Evolutionary conservation across 2,113 vertebrate genomes (phyloP).

Genomic region (Excalfactoria chinensis): DNA sequence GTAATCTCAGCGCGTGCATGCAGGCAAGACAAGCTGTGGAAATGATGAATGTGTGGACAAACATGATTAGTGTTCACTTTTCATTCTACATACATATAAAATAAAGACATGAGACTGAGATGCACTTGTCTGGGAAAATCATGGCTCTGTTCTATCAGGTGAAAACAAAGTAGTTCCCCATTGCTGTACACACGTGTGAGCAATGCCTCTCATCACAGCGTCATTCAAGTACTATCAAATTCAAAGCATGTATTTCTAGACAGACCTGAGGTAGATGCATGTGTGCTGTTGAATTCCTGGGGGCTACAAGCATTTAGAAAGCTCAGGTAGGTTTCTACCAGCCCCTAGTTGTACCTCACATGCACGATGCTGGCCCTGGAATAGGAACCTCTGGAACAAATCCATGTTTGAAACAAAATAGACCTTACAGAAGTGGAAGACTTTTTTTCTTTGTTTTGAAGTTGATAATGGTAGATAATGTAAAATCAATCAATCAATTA

Average conservation of each 20-base stretch:
- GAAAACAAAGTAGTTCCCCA: neutral
- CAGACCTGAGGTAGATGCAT: neutral
- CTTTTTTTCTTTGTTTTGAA: neutral
- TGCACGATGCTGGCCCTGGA: neutral
- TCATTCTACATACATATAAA: neutral
- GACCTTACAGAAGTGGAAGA: neutral
- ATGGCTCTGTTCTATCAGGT: neutral
- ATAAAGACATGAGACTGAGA: neutral
- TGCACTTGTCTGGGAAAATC: neutral
- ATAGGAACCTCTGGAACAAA: neutral
- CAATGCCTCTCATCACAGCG: neutral
- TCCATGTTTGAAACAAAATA: neutral
- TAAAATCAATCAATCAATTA: neutral
- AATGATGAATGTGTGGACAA: neutral
- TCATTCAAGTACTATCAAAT: neutral
- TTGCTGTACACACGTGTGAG: rapidly evolving
- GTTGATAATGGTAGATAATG: neutral
- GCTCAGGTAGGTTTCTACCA: neutral
- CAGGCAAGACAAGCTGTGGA: neutral
- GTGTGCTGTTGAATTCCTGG: neutral
- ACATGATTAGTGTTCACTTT: neutral
- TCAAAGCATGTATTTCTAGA: neutral
- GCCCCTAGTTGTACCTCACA: neutral
- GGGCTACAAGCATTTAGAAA: neutral
- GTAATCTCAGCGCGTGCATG: rapidly evolving